Base-by-base conservation (phyloP, 2,797 vertebrate species). In the Eulemur rubriventer region DNA sequence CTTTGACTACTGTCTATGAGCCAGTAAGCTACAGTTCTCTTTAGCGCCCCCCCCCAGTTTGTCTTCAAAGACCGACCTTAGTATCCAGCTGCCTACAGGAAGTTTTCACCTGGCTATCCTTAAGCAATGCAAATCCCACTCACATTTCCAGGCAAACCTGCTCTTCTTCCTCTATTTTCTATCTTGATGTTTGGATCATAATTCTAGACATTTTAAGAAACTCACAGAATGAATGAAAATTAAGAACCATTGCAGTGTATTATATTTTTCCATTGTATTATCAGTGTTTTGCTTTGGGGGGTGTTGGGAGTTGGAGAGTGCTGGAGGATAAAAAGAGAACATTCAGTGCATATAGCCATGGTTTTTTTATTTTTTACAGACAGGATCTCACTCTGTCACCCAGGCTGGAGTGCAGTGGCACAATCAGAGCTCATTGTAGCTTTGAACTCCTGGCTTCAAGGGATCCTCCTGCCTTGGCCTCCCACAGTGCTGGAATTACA, bases 161-260 rank as follows among this genome's bases (percentile, higher is more conserved):
- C 6, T 28, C 30, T 48, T 50, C 22, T 50, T 38, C 22, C 28
- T 13, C 48, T 73, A 0, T n/a, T 69, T 61, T n/a, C 16, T 59
- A 0, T 48, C 65, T 33, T 41, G 63, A 4, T 11, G 7, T 41
- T 59, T 5, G 16, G 30, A 12, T 22, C 43, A 12, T 73, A 4
- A 7, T 61, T 61, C 33, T 46, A 6, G 17, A 41, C 16, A 14
- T 50, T 82, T 48, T 61, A 59, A 57, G 43, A 89, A 59, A 69
- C 63, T 78, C 26, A 61, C 8, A 43, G 38, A 57, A 41, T 35
- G 65, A 18, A 41, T 52, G 41, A 59, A 78, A 55, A 41, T 43
- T 43, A 63, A 65, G 61, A 46, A 7, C 5, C 2, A 8, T n/a
- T 17, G 11, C 4, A 28, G 1, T 3, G 5, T 17, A 1, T 69